These are phyloP conservation scores for Ophioderma brevispina DNA, from an alignment of 35 echinoderm and acorn worm species.

Conservation along the genomic window DNA sequence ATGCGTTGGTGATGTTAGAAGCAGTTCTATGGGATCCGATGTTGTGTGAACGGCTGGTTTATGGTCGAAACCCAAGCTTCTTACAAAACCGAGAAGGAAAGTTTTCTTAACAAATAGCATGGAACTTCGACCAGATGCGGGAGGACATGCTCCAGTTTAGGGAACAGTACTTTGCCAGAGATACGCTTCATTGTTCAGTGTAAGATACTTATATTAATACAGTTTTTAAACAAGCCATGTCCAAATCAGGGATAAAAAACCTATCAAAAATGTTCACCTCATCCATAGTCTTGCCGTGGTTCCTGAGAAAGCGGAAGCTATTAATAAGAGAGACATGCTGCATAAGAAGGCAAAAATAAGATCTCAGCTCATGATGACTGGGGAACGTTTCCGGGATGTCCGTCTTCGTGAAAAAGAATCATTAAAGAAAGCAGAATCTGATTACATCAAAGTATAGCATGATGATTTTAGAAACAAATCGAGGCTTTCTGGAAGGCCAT, in stretches of 20 bases:
- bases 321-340: neutral
- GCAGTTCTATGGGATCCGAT: neutral
- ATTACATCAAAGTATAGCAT: neutral
- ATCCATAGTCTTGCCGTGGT: slow-evolving; percentile 37
- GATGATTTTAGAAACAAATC: slow-evolving; percentile 14
- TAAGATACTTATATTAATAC: neutral
- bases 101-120: neutral
- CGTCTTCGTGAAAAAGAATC: neutral
- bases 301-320: neutral
- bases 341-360: slow-evolving; percentile 8
- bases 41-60: neutral
- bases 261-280: neutral
- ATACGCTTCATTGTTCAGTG: neutral
- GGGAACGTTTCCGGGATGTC: neutral
- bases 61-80: neutral
- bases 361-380: too few species aligned
- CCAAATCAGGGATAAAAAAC: neutral
- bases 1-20: neutral
- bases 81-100: neutral
- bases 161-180: neutral
- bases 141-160: neutral
- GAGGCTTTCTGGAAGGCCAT: neutral
- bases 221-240: neutral
- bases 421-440: neutral
- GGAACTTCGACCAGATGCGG: neutral